These are phyloP conservation scores for Morpho deidamia DNA, from an alignment of 2,888 invertebrate genomes.

Conservation along the genomic window DNA sequence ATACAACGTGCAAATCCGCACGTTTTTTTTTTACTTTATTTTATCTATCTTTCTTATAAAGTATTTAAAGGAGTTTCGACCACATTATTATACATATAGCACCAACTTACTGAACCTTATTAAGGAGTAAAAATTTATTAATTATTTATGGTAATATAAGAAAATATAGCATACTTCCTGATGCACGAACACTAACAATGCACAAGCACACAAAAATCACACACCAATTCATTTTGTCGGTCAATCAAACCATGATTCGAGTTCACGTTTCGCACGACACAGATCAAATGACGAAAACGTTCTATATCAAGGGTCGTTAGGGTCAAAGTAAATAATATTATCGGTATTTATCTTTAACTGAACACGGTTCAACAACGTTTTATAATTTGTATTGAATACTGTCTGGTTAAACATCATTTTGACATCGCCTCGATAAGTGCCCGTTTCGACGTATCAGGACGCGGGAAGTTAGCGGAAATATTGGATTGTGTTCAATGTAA, in stretches of 20 bases:
- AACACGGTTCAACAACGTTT: constrained; percentile 22
- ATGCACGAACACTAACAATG: constrained; percentile 46
- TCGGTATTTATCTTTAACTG: constrained; percentile 52
- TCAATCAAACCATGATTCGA: constrained; percentile 45
- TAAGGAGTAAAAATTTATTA: no score
- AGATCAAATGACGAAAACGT: constrained; percentile 53
- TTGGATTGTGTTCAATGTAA: constrained; percentile 35
- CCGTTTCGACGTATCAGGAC: constrained; percentile 9
- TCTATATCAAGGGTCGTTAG: constrained; percentile 38
- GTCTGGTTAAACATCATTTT: constrained; percentile 10
- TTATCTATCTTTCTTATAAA: no score
- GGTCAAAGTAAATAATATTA: constrained; percentile 66
- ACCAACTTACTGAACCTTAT: no score
- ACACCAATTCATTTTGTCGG: constrained; percentile 57
- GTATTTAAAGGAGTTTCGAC: no score
- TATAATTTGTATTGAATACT: constrained; percentile 21
- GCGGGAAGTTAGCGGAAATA: constrained; percentile 45
- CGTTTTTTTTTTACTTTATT: no score
- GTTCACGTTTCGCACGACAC: constrained; percentile 40
- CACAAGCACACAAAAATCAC: constrained; percentile 62
- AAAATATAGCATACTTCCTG: constrained; percentile 47
- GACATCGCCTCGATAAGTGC: constrained; percentile 8
- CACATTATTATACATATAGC: no score
- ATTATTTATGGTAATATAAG: background rate
- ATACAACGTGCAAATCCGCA: no score